A percentile compares a stretch with the other conserved stretches of the same genome.
These are phyloP conservation scores for Athene noctua DNA, from an alignment of 2,113 vertebrate species.

Conservation along the genomic window DNA sequence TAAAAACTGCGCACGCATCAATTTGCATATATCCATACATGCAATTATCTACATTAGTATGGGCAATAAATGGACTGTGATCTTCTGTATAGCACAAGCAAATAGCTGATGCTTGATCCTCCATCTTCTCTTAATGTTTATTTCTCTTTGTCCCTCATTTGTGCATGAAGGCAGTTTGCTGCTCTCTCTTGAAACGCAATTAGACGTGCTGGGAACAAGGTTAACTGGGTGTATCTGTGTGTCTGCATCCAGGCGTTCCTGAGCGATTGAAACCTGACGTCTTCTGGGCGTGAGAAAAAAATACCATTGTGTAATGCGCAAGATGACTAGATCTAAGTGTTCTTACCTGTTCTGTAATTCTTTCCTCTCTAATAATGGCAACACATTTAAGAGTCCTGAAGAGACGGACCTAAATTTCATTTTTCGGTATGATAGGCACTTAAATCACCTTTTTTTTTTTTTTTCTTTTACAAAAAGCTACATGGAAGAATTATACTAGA, in stretches of 20 bases:
- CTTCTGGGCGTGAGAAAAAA: neutral
- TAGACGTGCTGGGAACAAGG: neutral
- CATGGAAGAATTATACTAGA: neutral
- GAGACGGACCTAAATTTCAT: neutral
- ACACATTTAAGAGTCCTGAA: neutral
- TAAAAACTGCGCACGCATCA: neutral
- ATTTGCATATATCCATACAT: neutral
- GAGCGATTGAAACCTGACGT: fast-evolving
- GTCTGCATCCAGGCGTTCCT: neutral
- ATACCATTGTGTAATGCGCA: fast-evolving
- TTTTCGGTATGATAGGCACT: neutral
- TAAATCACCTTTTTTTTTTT: neutral
- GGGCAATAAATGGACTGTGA: neutral
- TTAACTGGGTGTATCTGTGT: neutral
- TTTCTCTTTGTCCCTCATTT: neutral
- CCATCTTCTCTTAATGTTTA: neutral
- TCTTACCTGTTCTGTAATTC: neutral
- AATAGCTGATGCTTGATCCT: neutral
- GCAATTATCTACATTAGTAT: fast-evolving
- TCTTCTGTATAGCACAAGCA: neutral
- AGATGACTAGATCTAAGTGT: neutral
- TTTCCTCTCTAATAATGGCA: neutral
- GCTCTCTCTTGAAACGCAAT: neutral
- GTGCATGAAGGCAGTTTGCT: neutral
- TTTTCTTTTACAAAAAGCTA: neutral